These are phyloP conservation scores for Phlogophora meticulosa DNA, from an alignment of 2,888 invertebrate genomes.

Conservation along the genomic window DNA sequence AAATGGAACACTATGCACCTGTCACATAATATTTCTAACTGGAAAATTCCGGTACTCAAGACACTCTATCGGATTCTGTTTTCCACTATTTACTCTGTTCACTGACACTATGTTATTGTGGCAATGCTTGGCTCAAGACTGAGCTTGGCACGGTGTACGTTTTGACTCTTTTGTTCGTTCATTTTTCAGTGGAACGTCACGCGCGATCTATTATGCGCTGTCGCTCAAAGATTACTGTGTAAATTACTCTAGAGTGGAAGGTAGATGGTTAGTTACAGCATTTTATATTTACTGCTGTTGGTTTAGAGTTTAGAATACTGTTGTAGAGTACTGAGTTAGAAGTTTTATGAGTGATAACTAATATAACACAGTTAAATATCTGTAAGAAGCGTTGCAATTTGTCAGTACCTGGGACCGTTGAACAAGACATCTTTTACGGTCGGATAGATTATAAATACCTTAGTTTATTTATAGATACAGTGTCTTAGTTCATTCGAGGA, in stretches of 20 bases:
- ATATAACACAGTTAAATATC: constrained; percentile 35
- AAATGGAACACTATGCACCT: constrained; percentile 62
- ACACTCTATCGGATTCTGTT: constrained; percentile 34
- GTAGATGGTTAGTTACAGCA: constrained; percentile 3
- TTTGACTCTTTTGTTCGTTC: constrained; percentile 81
- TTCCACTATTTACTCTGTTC: constrained; percentile 61
- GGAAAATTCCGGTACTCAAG: constrained; percentile 72
- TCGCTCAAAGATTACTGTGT: constrained; percentile 62
- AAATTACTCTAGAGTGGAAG: constrained; percentile 55
- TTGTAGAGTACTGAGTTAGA: too few species aligned
- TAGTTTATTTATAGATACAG: neutral
- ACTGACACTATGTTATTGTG: constrained; percentile 71
- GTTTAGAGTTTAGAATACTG: constrained; percentile 49
- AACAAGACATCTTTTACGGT: neutral
- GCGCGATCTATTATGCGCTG: constrained; percentile 69
- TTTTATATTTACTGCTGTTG: constrained; percentile 29
- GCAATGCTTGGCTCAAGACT: constrained; percentile 81
- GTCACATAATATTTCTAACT: constrained; percentile 52
- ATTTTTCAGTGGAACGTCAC: constrained; percentile 79
- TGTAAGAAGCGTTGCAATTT: constrained; percentile 20
- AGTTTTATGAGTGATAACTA: constrained; percentile 10
- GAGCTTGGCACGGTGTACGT: constrained; percentile 81
- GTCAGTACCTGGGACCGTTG: constrained; percentile 6
- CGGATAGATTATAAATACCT: neutral
- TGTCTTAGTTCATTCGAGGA: neutral